Conservation (phyloP, 2,888 invertebrate genomes). For the Aphidius colemani region DNA sequence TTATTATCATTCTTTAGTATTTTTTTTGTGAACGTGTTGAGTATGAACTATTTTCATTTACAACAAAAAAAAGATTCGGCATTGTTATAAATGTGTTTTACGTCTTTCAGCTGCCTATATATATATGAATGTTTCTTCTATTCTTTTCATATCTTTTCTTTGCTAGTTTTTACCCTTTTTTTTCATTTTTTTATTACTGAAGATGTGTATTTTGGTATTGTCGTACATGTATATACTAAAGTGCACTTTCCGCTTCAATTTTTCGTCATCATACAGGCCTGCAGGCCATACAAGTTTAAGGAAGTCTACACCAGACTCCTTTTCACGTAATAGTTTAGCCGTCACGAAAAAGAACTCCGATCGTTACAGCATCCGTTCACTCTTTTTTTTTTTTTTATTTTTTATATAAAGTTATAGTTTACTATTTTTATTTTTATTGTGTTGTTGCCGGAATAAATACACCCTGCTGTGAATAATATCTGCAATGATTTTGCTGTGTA, state of each 20-base stretch:
- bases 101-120: slow-evolving; percentile 38
- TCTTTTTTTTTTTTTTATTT: neutral
- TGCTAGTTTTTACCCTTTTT: neutral
- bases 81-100: slow-evolving; percentile 54
- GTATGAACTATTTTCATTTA: too few species aligned
- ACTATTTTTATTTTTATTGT: too few species aligned
- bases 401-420: too few species aligned
- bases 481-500: neutral
- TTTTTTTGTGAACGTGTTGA: too few species aligned
- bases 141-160: neutral
- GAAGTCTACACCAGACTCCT: neutral
- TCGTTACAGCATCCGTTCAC: neutral
- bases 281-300: too few species aligned
- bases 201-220: neutral
- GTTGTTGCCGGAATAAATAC: too few species aligned
- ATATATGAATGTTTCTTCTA: slow-evolving; percentile 27
- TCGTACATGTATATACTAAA: neutral
- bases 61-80: slow-evolving; percentile 39
- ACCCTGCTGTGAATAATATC: too few species aligned
- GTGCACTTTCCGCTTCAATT: slow-evolving; percentile 5
- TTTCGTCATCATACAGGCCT: neutral
- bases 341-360: slow-evolving; percentile 1
- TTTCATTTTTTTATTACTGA: too few species aligned
- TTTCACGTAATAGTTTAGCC: neutral
- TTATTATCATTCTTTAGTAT: too few species aligned